Base-by-base conservation (phyloP, 2,797 vertebrate species). In the Miichthys miiuy region DNA sequence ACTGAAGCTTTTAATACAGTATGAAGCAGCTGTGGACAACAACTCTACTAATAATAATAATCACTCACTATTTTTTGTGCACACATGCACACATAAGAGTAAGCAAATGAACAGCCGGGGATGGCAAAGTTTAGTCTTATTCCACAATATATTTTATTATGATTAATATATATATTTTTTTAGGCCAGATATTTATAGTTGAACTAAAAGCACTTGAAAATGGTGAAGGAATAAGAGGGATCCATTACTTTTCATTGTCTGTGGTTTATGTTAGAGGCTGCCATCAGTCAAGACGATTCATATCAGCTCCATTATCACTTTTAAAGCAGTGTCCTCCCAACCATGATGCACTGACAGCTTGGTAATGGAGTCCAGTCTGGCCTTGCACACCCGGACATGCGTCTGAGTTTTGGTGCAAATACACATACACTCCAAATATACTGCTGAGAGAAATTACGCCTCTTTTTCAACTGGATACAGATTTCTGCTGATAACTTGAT, bases 361-460 rank as follows among this genome's bases (percentile, higher is more conserved):
- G 27, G 27, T 65, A 70, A 70, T 57, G 38, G 58, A 63, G 21
- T 77, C 67, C 52, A 70, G 44, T n/a, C 27, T 27, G 21, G 27
- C 44, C 21, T 55, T 42, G 21, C 66, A 55, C 4, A 47, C 27
- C 0, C 7, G 9, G 57, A 46, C 47, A 52, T 47, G 68, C 16
- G 1, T 44, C 5, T 38, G 11, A 50, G 51, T 44, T 61, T 0
- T 38, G 42, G 23, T 56, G 25, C 11, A 8, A 57, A 57, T 57
- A 57, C 30, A 23, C 21, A 0, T 18, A 69, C 30, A 9, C 14
- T 25, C 14, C 14, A 38, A 55, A 68, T 68, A 8, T 42, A 44
- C 21, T 44, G 21, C 10, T 11, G 20, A 51, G 20, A 8, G 25
- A 21, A 41, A 23, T 23, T 16, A 38, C 21, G 14, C n/a, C 27